Evolutionary conservation across 2,888 invertebrate species (phyloP), one percentile per base, ranked within the genome.

Genomic region (Hypena proboscidalis): DNA sequence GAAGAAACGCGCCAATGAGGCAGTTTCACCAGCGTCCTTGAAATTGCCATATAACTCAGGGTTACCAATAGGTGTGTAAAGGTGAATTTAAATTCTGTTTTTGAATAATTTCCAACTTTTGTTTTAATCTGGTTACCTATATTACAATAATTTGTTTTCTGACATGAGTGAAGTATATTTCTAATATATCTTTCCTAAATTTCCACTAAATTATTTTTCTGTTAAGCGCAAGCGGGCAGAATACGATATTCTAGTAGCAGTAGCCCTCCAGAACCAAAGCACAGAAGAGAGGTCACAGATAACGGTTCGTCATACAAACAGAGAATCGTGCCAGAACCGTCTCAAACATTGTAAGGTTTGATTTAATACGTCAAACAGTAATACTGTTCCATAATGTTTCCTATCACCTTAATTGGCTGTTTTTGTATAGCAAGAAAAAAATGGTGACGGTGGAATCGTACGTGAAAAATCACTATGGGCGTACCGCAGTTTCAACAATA

Each of bases 51-150:
- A 68, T 20, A 48, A 70, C 32, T 47, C 75, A 26, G 52, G 59
- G 51, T 56, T 73, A 50, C 65, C 76, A 59, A 63, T 79, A 88
- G 89, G 89, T 89, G 82, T 82, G 88, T 88, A 86, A 85, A 85
- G 85, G 85, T 85, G 84, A 85, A 84, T 84, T 79, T 58, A 58
- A 51, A 60, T 69, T 58, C 27, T 48, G 34, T 42, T 51, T 13
- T 49, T 44, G 44, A 36, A 30, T 26, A 26, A 27, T 35, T 31
- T 30, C n/a, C 2, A 5, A 7, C 11, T 11, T 25, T 17, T 17
- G 17, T 17, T 3, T 17, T 3, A 4, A 17, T 17, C 5, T 7
- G 1, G 8, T 23, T 9, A 9, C 19, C 5, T 11, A 20, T 27
- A 9, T 15, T 20, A 25, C 13, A 3, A 3, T 1, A 27, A 15